phyloP scores from a whole-genome alignment of 1,140 invertebrate species.

The Subanguina moxae region DNA sequence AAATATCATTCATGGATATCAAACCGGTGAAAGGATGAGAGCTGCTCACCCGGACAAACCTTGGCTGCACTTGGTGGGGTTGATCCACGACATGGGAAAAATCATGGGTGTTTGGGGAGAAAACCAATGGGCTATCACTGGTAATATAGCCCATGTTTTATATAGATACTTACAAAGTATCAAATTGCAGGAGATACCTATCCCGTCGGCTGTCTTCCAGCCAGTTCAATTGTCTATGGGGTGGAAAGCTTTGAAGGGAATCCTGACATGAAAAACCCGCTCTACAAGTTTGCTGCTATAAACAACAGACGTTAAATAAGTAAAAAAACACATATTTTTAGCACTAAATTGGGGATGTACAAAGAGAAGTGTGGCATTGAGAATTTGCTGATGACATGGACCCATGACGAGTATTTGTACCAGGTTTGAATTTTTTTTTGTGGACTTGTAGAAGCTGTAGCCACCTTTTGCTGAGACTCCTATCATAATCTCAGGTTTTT shows the following conservation, averaged over 20 bases:
- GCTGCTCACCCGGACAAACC: conserved; percentile 77
- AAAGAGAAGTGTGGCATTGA: conserved; percentile 79
- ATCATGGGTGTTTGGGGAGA: conserved; percentile 88
- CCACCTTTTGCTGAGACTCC: too few relatives aligned
- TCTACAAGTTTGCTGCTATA: conserved; percentile 70
- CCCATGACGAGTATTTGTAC: conserved; percentile 91
- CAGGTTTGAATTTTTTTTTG: conserved; percentile 58
- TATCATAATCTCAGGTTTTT: too few relatives aligned
- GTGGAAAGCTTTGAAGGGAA: conserved; percentile 71
- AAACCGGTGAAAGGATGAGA: conserved; percentile 88
- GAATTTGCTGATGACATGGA: conserved; percentile 88
- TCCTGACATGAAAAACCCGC: conserved; percentile 74
- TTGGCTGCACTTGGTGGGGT: conserved; percentile 88
- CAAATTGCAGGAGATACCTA: conserved; percentile 74
- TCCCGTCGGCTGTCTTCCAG: conserved; percentile 82
- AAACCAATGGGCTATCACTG: conserved; percentile 83
- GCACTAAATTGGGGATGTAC: conserved; percentile 85
- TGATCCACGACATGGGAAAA: conserved; percentile 91
- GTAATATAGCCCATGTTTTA: too few relatives aligned
- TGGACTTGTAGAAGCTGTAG: conserved; percentile 1
- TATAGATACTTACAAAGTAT: too few relatives aligned
- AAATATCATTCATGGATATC: conserved; percentile 80
- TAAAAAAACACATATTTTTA: too few relatives aligned
- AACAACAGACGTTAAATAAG: too few relatives aligned
- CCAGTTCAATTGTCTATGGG: conserved; percentile 81